phyloP scores from a whole-genome alignment of 1,140 invertebrate genomes.

The Cotesia typhae region DNA sequence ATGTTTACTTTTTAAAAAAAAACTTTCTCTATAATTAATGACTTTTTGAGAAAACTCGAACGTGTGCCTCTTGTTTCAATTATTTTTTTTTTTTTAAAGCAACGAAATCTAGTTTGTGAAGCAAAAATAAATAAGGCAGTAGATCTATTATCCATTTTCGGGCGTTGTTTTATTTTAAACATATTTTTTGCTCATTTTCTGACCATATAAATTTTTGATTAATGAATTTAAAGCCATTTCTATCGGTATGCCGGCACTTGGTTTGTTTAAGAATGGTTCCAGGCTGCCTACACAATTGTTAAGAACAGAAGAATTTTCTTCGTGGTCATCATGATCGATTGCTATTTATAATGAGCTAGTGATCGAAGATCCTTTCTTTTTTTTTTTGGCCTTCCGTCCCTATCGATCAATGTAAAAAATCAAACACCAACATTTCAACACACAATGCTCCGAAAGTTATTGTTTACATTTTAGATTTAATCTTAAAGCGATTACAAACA shows the following conservation, averaged over 20 bases:
- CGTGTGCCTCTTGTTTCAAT: too few species aligned
- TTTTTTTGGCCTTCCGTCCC: background rate
- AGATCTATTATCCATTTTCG: too few species aligned
- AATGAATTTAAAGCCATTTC: slow-evolving; percentile 30
- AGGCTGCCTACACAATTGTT: slow-evolving; percentile 30
- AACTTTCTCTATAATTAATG: too few species aligned
- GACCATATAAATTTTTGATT: slow-evolving; percentile 31
- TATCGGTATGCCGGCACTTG: slow-evolving; percentile 27
- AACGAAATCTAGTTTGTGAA: background rate
- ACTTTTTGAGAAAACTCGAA: too few species aligned
- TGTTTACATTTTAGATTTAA: slow-evolving; percentile 44
- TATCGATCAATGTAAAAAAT: background rate
- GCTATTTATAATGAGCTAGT: slow-evolving; percentile 31
- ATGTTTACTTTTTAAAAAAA: too few species aligned
- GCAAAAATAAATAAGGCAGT: too few species aligned
- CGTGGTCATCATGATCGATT: slow-evolving; percentile 36
- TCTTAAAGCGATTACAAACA: slow-evolving; percentile 44
- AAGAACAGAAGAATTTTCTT: slow-evolving; percentile 22
- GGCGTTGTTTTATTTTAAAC: background rate
- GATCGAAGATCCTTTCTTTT: slow-evolving; percentile 10
- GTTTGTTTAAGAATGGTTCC: slow-evolving; percentile 37
- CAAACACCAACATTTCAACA: slow-evolving; percentile 2
- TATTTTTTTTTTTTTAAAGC: too few species aligned
- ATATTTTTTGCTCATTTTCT: slow-evolving; percentile 14
- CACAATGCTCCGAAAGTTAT: slow-evolving; percentile 38